Evolutionary conservation across 2,888 invertebrate genomes (phyloP), one percentile per base, ranked within the genome.

Genomic region (Cremastobaeus sp.): DNA sequence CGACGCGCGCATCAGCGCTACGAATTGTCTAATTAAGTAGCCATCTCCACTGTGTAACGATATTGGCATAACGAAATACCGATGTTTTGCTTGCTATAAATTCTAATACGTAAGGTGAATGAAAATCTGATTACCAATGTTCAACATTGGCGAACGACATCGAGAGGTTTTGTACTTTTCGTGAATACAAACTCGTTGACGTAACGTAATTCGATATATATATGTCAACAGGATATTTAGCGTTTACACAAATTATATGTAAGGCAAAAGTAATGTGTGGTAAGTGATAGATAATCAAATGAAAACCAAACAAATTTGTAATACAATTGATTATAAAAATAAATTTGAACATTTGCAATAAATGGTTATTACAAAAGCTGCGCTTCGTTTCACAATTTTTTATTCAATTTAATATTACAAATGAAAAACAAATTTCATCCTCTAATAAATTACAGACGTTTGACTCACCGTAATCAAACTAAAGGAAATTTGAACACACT

Each of bases 241-340:
- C 50, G 59, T 68, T 66, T 57, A 34, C 47, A 47, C 47, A 30
- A 48, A 57, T 32, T 18, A 34, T 66, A 39, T 15, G 28, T 65
- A 55, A 47, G 39, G 20, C 21, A 28, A 17, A 37, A 34, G 21
- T 39, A 54, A 62, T 48, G 48, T 68, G 59, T 59, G 28, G 50
- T 59, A 68, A 68, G 50, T 57, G 66, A 21, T 66, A 66, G 55
- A 55, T 66, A 65, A 48, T 66, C 48, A 50, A 50, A 68, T 28
- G 39, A 12, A 43, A 48, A 25, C n/a, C 47, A 47, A 65, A 65
- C 39, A 55, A 59, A 68, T 57, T 68, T 68, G 57, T 66, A 66
- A 66, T 66, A 66, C 57, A 66, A 57, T 43, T 48, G 57, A 57
- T 66, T 48, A 66, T 66, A 21, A 62, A 50, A 41, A 50, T 32